Base-by-base conservation (phyloP, 2,797 vertebrate species). In the Brachyalestes nurse region DNA sequence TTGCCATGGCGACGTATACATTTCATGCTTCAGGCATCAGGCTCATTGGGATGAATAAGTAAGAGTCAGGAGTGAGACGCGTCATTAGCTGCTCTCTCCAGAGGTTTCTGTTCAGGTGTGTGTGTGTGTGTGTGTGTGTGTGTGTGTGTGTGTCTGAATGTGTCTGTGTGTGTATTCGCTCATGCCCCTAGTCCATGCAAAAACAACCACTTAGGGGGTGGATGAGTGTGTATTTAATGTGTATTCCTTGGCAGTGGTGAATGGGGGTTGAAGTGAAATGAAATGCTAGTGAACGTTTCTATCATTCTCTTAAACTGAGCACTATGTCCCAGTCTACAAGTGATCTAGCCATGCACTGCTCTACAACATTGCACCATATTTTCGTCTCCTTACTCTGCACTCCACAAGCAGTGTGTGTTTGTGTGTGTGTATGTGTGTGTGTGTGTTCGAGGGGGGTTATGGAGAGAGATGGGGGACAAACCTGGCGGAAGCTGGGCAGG, bases 401-500 rank as follows among this genome's bases (percentile, higher is more conserved):
- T 78, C 55, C 80, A 72, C 80, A 80, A 85, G 79, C 81, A 82
- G 75, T 74, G 82, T 83, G 51, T 72, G 70, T 67, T 53, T 85
- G 7, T 12, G 47, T 49, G 47, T 49, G 47, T 45, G 42, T 45
- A 71, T 78, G 86, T 83, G 76, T 60, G 38, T 45, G 65, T 86
- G 83, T 72, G 83, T 75, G 75, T 75, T 85, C 77, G 79, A 81
- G 80, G 84, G 86, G 81, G 55, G 69, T 84, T 80, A 83, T 90
- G 88, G 92, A 93, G 91, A 95, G 90, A 94, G 92, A 92, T 87
- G 93, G 90, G 91, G 90, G 91, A 95, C 94, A 94, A 94, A 95
- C 94, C 94, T 95, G 91, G 71, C 77, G 80, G 92, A 92, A 90
- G 93, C 92, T 91, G 93, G 90, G 92, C 89, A 83, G 94, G 91